These are phyloP conservation scores for Epiblema foenella DNA, from an alignment of 2,888 invertebrate species.

Conservation along the genomic window DNA sequence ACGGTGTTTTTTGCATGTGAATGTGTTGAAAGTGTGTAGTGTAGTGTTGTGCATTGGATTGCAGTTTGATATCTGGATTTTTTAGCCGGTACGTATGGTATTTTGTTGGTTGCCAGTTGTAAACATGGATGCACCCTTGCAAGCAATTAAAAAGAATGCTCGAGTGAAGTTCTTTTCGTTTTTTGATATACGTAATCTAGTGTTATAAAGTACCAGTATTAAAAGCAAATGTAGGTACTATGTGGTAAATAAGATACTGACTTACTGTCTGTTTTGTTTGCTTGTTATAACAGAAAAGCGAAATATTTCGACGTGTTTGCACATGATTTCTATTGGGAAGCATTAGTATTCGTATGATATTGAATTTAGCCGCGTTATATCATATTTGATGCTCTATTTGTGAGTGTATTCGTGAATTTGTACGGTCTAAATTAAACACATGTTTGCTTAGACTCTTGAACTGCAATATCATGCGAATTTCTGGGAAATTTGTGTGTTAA, in stretches of 20 bases:
- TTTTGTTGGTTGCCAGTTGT: conserved; percentile 29
- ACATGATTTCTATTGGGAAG: not conserved
- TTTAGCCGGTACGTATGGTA: conserved; percentile 34
- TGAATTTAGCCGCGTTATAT: not conserved
- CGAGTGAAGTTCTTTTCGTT: not conserved
- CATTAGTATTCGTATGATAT: not conserved
- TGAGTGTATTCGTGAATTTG: not conserved
- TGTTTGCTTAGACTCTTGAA: not conserved
- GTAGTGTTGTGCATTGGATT: conserved; percentile 47
- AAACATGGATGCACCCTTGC: conserved; percentile 10
- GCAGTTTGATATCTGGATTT: conserved; percentile 41
- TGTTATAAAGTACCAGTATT: not conserved
- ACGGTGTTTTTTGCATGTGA: conserved; percentile 40
- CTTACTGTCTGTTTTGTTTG: not conserved
- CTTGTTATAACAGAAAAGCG: not conserved
- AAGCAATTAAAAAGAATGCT: not conserved
- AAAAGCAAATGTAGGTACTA: no score
- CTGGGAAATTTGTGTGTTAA: not conserved
- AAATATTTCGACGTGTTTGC: not conserved
- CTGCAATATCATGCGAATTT: not conserved
- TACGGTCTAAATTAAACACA: not conserved
- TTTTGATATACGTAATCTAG: not conserved
- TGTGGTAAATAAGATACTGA: no score
- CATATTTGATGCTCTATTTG: not conserved
- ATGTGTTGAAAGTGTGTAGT: conserved; percentile 43